These are phyloP conservation scores for Opisthograptis luteolata DNA, from an alignment of 2,888 invertebrate species.

Conservation along the genomic window DNA sequence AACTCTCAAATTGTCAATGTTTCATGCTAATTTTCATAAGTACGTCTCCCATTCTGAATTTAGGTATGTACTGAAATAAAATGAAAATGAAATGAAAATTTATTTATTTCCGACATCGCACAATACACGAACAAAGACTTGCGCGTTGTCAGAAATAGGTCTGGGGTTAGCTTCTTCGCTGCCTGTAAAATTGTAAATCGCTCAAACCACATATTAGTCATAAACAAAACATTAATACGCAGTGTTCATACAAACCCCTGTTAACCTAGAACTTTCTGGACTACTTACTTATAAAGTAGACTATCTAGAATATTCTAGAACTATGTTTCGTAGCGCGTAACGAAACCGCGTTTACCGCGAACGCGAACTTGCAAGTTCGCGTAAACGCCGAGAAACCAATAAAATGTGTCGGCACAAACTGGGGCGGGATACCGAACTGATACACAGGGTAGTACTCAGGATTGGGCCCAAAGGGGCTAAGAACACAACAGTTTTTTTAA, in stretches of 20 bases:
- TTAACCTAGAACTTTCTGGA: not conserved
- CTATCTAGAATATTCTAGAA: not conserved
- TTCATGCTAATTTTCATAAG: too few relatives aligned
- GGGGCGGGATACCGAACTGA: conserved; percentile 8
- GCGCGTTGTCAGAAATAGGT: too few relatives aligned
- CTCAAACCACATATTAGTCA: too few relatives aligned
- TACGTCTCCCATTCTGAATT: too few relatives aligned
- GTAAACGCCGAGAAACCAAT: conserved; percentile 22
- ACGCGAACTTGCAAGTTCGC: conserved; percentile 10
- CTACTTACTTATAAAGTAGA: conserved; percentile 1
- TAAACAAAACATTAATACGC: not conserved
- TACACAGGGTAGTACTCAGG: not conserved
- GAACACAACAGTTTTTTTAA: too few relatives aligned
- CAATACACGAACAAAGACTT: too few relatives aligned
- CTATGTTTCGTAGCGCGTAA: conserved; percentile 1
- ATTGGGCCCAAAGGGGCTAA: not conserved
- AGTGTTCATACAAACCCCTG: not conserved
- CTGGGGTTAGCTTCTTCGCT: too few relatives aligned
- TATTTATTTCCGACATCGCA: too few relatives aligned
- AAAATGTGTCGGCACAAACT: conserved; percentile 22
- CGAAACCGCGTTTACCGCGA: conserved; percentile 19
- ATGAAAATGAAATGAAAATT: too few relatives aligned
- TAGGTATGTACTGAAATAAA: too few relatives aligned
- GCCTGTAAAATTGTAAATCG: too few relatives aligned
- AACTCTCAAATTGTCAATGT: too few relatives aligned